These are phyloP conservation scores for Hylia prasina DNA, from an alignment of 2,113 vertebrate genomes.

Conservation along the genomic window DNA sequence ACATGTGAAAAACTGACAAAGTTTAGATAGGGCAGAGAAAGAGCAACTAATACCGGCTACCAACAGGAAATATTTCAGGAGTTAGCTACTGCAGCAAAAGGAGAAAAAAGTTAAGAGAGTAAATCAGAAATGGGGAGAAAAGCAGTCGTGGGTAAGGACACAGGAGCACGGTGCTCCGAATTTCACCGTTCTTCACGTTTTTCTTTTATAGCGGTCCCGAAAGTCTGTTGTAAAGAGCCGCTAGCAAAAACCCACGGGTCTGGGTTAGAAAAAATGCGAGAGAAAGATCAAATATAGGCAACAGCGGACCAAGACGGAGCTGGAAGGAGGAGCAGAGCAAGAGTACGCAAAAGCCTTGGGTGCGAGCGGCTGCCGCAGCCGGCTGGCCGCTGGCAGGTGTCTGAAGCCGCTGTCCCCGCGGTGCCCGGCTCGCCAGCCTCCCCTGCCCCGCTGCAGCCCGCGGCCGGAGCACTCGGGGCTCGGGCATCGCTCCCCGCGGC, in stretches of 20 bases:
- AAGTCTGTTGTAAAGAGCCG: rapidly evolving
- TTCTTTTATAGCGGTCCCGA: rapidly evolving
- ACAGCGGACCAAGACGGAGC: too few relatives aligned
- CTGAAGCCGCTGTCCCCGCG: rapidly evolving
- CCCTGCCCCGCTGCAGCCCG: neutral
- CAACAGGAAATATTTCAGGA: neutral
- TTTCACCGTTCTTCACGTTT: rapidly evolving
- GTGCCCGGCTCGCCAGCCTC: neutral
- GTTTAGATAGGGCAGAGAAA: neutral
- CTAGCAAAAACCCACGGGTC: neutral
- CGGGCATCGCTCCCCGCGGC: neutral
- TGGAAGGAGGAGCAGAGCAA: too few relatives aligned
- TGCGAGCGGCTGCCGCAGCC: neutral
- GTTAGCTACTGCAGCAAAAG: neutral
- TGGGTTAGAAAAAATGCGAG: rapidly evolving
- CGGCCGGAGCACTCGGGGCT: neutral
- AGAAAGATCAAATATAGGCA: too few relatives aligned
- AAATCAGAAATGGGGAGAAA: neutral
- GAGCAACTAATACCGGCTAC: neutral
- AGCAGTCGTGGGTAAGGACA: neutral
- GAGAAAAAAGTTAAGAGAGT: neutral
- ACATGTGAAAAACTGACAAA: neutral
- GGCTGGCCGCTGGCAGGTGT: neutral
- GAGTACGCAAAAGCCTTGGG: rapidly evolving
- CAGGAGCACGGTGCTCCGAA: rapidly evolving